phyloP scores from a whole-genome alignment of 2,797 vertebrate species.

The Thripadectes ignobilis region DNA sequence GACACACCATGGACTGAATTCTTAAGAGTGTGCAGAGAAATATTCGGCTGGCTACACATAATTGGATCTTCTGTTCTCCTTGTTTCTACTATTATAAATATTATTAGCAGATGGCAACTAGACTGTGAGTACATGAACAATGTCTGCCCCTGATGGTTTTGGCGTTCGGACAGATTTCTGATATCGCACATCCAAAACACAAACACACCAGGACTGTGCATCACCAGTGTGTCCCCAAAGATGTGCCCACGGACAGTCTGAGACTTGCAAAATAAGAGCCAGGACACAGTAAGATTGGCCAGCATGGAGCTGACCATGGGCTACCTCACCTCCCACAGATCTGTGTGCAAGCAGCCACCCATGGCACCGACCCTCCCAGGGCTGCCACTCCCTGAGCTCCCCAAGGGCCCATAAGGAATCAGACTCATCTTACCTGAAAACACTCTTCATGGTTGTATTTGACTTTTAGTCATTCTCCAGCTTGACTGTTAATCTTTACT shows the following conservation, averaged over 20 bases:
- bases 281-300: background rate
- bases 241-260: background rate
- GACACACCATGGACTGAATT: background rate
- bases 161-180: background rate
- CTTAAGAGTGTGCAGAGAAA: background rate
- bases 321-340: background rate
- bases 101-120: conserved; percentile 19
- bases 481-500: background rate
- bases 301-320: fast-evolving
- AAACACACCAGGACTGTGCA: background rate
- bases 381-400: fast-evolving
- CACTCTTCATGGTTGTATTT: background rate
- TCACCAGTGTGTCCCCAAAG: background rate
- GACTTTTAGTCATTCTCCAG: background rate
- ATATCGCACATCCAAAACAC: background rate
- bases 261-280: background rate
- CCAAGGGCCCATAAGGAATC: fast-evolving
- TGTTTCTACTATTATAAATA: conserved; percentile 7
- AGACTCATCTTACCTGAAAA: background rate
- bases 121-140: background rate
- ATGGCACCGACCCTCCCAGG: fast-evolving
- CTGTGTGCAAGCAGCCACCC: background rate
- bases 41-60: background rate
- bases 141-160: background rate
- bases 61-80: background rate